Evolutionary conservation across 1,140 invertebrate genomes (phyloP), one percentile per base, ranked within the genome.

Genomic region (Caenorhabditis elegans): DNA sequence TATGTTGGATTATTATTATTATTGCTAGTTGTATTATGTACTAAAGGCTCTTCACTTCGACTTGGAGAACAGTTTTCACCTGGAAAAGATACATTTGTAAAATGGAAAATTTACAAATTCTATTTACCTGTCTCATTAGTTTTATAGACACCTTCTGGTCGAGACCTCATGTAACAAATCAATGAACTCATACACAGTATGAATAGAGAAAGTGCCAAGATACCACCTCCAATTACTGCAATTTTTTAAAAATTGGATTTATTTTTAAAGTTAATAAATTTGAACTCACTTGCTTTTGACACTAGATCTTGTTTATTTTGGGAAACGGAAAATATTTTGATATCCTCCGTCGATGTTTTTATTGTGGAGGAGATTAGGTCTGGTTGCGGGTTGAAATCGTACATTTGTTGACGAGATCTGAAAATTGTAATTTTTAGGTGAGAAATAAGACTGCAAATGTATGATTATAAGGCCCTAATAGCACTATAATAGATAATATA

Each of bases 41-140:
- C 60, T 13, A 70, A 22, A 5, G 60, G 60, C n/a, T 70, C 60
- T 70, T 70, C 60, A 39, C 60, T 70, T 70, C 60, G 17, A 22
- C 60, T 70, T 13, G 60, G 60, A 70, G 60, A 70, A 39, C 60
- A 70, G 34, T 70, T 70, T 39, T 70, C 60, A 70, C 60, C 60
- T 94, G 95, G 91, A 81, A 34, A 28, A 13, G 65, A 75, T 34
- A 22, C 28, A 43, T 8, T 39, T 28, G 8, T 55, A 8, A 2
- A 11, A 24, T 22, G 31, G 34, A 76, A 17, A 1, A 3, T 43
- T 36, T 39, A 19, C 5, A 55, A 28, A 19, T 26, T 17, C 17
- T 28, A 22, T 34, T 24, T 22, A 39, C 60, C 60, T 39, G 60
- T 70, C 70, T 84, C 83, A 49, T 84, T 84, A 5, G 83, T 84